Percentiles rank a stretch among this genome's conserved stretches.
Conservation (phyloP, 2,888 invertebrate genomes). For the Cantharis flavilabris region DNA sequence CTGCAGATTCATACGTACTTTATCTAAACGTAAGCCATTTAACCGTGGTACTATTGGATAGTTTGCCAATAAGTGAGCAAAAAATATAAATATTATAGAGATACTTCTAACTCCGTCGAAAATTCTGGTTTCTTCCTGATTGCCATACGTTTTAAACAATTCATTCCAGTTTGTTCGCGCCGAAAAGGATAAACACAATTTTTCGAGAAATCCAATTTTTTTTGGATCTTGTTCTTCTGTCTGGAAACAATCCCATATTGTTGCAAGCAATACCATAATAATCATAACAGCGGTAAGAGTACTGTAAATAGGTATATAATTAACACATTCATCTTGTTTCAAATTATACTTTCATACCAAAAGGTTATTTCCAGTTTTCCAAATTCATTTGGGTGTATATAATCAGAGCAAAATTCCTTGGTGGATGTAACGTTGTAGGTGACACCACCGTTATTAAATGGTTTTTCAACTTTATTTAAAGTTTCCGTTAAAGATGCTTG, state of each 20-base stretch:
- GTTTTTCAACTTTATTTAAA: no score
- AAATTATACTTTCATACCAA: not conserved
- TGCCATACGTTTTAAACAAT: not conserved
- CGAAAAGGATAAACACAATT: not conserved
- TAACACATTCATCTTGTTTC: not conserved
- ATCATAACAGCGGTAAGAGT: not conserved
- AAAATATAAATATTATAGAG: not conserved
- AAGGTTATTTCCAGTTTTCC: not conserved
- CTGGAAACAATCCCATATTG: not conserved
- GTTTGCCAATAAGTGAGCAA: not conserved
- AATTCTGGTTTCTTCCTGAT: not conserved
- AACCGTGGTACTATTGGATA: not conserved
- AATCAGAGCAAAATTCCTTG: not conserved
- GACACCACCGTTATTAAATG: no score
- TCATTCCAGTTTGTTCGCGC: not conserved
- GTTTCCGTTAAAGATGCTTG: no score
- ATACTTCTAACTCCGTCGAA: not conserved
- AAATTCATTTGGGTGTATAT: not conserved
- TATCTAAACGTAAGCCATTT: not conserved
- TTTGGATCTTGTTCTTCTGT: not conserved
- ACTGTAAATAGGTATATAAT: not conserved
- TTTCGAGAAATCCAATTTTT: not conserved
- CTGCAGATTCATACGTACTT: not conserved
- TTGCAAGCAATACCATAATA: not conserved
- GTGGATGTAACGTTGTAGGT: no score